Evolutionary conservation across 1,140 invertebrate species (phyloP).

Genomic region (Saxidomus purpurata): DNA sequence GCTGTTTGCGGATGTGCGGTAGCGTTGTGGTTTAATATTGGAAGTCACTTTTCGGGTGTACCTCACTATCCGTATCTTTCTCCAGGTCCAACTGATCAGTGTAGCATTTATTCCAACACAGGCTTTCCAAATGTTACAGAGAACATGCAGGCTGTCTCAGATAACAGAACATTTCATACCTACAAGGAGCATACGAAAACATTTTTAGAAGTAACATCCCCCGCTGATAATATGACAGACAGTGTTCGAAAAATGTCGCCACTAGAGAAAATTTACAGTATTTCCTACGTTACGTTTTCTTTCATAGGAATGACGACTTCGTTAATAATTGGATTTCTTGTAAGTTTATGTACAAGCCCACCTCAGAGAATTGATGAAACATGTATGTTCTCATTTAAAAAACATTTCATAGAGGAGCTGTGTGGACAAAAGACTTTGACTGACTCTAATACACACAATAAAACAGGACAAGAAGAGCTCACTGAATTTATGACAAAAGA

Average conservation of each 20-base stretch:
- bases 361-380: background rate
- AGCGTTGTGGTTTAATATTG: conserved; percentile 42
- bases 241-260: background rate
- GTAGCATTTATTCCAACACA: background rate
- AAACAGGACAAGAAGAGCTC: background rate
- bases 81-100: conserved; percentile 34
- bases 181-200: background rate
- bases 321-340: background rate
- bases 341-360: background rate
- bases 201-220: too few relatives aligned
- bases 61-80: background rate
- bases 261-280: conserved; percentile 7
- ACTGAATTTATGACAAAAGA: background rate
- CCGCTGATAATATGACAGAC: background rate
- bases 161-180: background rate
- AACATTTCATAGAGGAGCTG: background rate
- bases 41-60: background rate
- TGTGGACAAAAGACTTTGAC: background rate
- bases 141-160: background rate
- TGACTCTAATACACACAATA: background rate
- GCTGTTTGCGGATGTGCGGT: background rate
- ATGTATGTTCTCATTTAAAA: background rate
- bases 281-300: background rate
- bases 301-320: background rate
- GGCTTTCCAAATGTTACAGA: background rate